Base-by-base conservation (phyloP, 2,888 invertebrate genomes). In the Malthinus flaveolus region DNA sequence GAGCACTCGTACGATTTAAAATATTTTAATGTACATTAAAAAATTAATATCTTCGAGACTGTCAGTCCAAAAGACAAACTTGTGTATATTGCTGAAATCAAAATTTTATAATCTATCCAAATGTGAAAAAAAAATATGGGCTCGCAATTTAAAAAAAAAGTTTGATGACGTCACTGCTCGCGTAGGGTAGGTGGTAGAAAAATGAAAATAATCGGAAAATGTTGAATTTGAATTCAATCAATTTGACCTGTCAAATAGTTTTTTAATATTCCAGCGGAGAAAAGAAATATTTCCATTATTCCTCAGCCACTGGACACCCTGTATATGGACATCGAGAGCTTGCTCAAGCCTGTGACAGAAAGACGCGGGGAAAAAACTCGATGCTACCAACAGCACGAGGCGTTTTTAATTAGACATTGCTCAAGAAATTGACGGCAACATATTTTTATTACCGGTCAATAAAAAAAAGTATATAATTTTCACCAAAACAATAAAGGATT, bases 401-500 rank as follows among this genome's bases (percentile, higher is more conserved):
- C 62, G 3, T 69, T 68, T 53, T 39, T 68, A 3, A 66, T 71
- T 15, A 39, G 55, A 53, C 46, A 59, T 71, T 32, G 63, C 60
- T 8, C 58, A 54, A n/a, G 10, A 51, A 36, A 65, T 69, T 34
- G n/a, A 59, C 1, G 68, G 68, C 15, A 7, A 33, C 13, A 37
- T 67, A 8, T 36, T 51, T 11, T 15, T 70, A 3, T 35, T 68
- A 11, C 66, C 63, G 3, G 52, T 52, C 31, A 67, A 64, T 32
- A 67, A 68, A 51, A 62, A 67, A 57, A 63, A 64, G 59, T 67
- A 61, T 51, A 66, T 66, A 36, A 65, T 61, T 32, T 66, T 66
- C 39, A 62, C 58, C 1, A 66, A 66, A 62, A 46, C 59, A 10
- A 23, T 63, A 32, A 42, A 36, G 10, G 9, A 11, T 9, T 36